Conservation (phyloP, 2,888 invertebrate species). For the Cephus pygmeus region DNA sequence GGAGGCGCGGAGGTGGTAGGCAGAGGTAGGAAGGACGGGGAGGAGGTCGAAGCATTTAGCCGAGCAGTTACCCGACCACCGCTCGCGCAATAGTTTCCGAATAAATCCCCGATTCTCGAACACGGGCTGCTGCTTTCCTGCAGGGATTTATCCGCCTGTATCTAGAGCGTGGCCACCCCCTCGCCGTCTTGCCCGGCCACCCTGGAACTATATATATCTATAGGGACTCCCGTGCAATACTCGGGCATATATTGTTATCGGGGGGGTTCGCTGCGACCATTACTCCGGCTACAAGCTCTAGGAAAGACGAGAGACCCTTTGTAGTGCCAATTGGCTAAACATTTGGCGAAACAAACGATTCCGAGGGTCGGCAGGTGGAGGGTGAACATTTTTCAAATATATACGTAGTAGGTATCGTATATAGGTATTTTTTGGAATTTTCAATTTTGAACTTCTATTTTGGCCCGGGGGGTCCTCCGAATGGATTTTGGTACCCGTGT, state of each 20-base stretch:
- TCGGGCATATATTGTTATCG: conserved; percentile 24
- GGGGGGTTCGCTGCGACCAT: conserved; percentile 51
- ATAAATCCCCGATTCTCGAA: conserved; percentile 64
- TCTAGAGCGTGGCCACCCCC: too few relatives aligned
- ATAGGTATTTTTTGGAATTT: too few relatives aligned
- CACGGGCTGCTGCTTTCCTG: conserved; percentile 56
- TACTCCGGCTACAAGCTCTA: conserved; percentile 57
- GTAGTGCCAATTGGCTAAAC: conserved; percentile 62
- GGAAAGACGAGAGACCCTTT: conserved; percentile 45
- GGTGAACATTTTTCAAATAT: too few relatives aligned
- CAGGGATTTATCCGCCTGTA: conserved; percentile 48
- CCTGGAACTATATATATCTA: conserved; percentile 40
- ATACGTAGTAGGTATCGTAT: too few relatives aligned
- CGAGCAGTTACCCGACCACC: conserved; percentile 26
- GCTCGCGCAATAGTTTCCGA: conserved; percentile 59
- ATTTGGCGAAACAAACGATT: conserved; percentile 58
- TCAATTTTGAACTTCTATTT: too few relatives aligned
- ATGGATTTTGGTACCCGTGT: too few relatives aligned
- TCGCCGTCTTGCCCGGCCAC: conserved; percentile 39
- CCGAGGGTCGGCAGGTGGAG: background rate
- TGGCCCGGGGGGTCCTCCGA: too few relatives aligned
- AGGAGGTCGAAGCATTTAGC: conserved; percentile 44
- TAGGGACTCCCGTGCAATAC: conserved; percentile 27
- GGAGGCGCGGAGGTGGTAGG: conserved; percentile 21
- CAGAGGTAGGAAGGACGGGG: conserved; percentile 26